These are phyloP conservation scores for Oxygymnocypris stewartii DNA, from an alignment of 2,113 vertebrate species.

Conservation along the genomic window DNA sequence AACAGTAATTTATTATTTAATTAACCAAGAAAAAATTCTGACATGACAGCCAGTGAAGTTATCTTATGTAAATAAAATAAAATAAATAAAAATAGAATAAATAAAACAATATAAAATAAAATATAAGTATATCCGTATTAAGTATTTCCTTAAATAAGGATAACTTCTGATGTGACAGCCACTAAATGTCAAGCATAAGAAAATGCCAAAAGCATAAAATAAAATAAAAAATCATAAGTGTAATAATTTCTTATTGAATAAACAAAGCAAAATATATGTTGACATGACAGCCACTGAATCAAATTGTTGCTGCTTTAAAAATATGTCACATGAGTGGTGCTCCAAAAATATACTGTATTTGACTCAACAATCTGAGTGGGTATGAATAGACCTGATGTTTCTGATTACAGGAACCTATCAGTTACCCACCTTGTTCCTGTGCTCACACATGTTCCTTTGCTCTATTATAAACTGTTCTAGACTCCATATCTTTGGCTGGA, in stretches of 20 bases:
- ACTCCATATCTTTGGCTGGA: conserved; percentile 53
- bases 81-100: background rate
- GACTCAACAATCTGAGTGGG: background rate
- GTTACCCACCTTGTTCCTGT: conserved; percentile 41
- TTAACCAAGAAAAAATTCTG: background rate
- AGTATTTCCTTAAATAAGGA: background rate
- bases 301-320: background rate
- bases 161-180: background rate
- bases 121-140: too few species aligned
- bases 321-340: background rate
- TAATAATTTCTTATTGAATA: background rate
- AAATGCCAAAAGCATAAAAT: too few species aligned
- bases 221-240: background rate
- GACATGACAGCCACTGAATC: background rate
- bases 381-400: background rate
- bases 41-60: background rate
- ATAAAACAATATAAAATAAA: too few species aligned
- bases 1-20: background rate
- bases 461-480: conserved; percentile 52
- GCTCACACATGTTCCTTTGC: conserved; percentile 39
- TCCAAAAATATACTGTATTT: background rate
- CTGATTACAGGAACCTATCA: conserved; percentile 29
- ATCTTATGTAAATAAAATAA: too few species aligned
- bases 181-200: too few species aligned
- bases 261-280: background rate